Base-by-base conservation (phyloP, 2,888 invertebrate genomes). In the Ferrisia virgata region DNA sequence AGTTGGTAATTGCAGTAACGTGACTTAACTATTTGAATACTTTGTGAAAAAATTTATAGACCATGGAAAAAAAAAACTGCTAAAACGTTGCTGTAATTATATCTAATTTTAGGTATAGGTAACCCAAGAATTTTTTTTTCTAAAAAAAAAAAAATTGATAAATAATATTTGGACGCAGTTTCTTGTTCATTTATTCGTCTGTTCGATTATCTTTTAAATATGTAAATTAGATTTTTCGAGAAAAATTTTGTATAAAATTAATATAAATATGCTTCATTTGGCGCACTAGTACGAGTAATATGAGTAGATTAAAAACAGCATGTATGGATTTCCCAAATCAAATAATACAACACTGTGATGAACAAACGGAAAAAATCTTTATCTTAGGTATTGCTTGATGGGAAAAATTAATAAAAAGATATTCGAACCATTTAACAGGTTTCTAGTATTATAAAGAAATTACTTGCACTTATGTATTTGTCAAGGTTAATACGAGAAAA, bases 401-500 rank as follows among this genome's bases (percentile, higher is more conserved):
- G 18, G 47, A 18, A 47, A 47, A 47, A 47, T 13, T 13, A 9
- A 13, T 3, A 3, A 2, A 6, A 6, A 18, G 18, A 47, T 47
- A 18, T 47, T 47, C 47, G 47, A 47, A 47, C 47, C 47, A 47
- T 72, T 33, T n/a, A 72, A 18, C 33, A 33, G 33, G 33, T 31
- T 72, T 33, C 33, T 72, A 72, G 33, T 33, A 72, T 72, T 64
- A 64, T 28, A 28, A 72, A 72, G 72, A 33, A 33, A 72, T 72
- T 33, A 33, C 33, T n/a, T 33, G 72, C 72, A 33, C 64, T 72
- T 72, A 72, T 33, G 72, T 72, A 72, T 33, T 72, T 72, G 72
- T 33, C 72, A 72, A 72, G 72, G 72, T 72, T 72, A 72, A 72
- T 72, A 64, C 13, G 28, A 31, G 22, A 31, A 64, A 2, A 2